Percentiles rank a stretch among this genome's conserved stretches.
Evolutionary conservation across 1,140 invertebrate genomes (phyloP).

Genomic region (Harpegnathos saltator): DNA sequence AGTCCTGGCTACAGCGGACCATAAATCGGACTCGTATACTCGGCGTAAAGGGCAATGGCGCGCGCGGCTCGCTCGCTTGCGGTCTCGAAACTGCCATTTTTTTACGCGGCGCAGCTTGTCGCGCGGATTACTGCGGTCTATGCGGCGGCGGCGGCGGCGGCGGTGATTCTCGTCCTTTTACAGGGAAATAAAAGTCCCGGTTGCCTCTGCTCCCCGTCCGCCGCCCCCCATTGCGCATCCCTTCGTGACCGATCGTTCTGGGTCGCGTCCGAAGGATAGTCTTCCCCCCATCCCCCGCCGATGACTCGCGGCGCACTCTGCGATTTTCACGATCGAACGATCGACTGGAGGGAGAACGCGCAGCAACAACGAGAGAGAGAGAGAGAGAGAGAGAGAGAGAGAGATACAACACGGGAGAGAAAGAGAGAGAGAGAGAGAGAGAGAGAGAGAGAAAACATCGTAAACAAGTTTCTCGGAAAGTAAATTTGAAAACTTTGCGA

Average conservation of each 20-base stretch:
- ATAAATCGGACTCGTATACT: slow-evolving; percentile 8
- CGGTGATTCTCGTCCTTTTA: slow-evolving; percentile 18
- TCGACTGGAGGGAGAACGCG: too few species aligned
- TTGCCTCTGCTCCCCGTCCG: too few species aligned
- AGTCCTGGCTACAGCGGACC: not conserved
- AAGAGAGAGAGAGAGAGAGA: too few species aligned
- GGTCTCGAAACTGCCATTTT: slow-evolving; percentile 47
- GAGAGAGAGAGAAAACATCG: too few species aligned
- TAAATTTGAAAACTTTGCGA: too few species aligned
- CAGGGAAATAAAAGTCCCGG: slow-evolving; percentile 34
- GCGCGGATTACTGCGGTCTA: slow-evolving; percentile 35
- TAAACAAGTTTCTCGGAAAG: too few species aligned
- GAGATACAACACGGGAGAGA: too few species aligned
- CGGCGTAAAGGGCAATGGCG: slow-evolving; percentile 15
- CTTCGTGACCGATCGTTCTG: not conserved
- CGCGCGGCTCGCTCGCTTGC: not conserved
- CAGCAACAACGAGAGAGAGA: too few species aligned
- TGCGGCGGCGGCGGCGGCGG: not conserved
- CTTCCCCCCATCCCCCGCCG: too few species aligned
- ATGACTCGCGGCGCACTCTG: not conserved
- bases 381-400: too few species aligned
- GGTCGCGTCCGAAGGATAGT: not conserved
- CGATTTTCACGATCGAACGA: not conserved
- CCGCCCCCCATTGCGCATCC: too few species aligned
- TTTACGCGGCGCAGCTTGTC: slow-evolving; percentile 32